phyloP scores from a whole-genome alignment of 1,140 invertebrate species.

The Mizuhopecten yessoensis region DNA sequence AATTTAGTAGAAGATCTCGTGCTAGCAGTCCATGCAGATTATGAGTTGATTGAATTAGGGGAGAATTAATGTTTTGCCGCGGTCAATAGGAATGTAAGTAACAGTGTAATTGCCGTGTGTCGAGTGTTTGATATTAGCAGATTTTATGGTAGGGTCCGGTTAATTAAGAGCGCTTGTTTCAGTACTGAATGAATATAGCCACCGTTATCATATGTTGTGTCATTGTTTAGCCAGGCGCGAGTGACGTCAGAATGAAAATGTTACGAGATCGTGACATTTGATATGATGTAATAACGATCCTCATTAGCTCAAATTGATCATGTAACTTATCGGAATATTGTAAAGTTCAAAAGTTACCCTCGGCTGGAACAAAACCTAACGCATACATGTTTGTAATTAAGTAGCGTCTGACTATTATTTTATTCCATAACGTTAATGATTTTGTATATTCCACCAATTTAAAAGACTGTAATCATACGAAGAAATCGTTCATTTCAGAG shows the following conservation, averaged over 20 bases:
- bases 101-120: background rate
- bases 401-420: too few relatives aligned
- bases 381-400: background rate
- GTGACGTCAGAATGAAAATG: constrained; percentile 12
- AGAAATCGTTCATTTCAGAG: too few relatives aligned
- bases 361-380: background rate
- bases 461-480: too few relatives aligned
- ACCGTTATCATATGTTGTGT: background rate
- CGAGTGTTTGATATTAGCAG: background rate
- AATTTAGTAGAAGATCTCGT: constrained; percentile 38
- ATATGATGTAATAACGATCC: background rate
- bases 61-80: constrained; percentile 43
- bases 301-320: background rate
- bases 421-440: too few relatives aligned
- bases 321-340: background rate
- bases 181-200: constrained; percentile 11
- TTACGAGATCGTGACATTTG: constrained; percentile 34
- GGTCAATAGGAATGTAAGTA: constrained; percentile 42
- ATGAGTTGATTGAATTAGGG: constrained; percentile 45
- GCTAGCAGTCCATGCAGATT: constrained; percentile 9
- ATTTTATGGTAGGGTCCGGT: background rate
- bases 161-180: background rate
- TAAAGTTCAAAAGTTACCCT: constrained; percentile 4
- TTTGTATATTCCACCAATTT: too few relatives aligned
- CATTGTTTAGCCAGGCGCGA: background rate